Conservation (phyloP, 1,140 invertebrate species). For the Apis cerana region DNA sequence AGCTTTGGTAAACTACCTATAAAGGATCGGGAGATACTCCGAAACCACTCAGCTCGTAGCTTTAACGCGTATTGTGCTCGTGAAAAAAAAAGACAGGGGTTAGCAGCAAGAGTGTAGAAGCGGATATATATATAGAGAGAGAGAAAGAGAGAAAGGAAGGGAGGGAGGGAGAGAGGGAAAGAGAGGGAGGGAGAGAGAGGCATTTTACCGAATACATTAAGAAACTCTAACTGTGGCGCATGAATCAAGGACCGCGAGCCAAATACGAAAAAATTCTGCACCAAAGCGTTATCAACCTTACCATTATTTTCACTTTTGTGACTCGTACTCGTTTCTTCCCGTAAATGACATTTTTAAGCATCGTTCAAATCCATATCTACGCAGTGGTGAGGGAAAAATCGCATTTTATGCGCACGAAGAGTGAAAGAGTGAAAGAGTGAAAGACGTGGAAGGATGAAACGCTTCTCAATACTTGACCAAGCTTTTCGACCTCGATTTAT, state of each 20-base stretch:
- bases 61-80: conserved; percentile 57
- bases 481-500: background rate
- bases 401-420: background rate
- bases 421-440: background rate
- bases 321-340: background rate
- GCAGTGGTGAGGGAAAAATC: background rate
- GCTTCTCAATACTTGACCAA: too few relatives aligned
- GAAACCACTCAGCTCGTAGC: conserved; percentile 58
- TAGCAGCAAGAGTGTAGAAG: conserved; percentile 13
- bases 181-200: background rate
- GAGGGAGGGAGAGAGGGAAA: background rate
- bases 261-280: background rate
- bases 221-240: background rate
- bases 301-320: background rate
- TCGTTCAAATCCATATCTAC: background rate
- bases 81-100: conserved; percentile 17
- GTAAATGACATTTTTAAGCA: conserved; percentile 14
- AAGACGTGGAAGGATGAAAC: background rate
- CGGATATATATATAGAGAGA: too few relatives aligned
- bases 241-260: background rate
- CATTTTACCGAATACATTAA: conserved; percentile 30
- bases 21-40: conserved; percentile 62
- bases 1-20: conserved; percentile 59
- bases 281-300: background rate
- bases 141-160: background rate